Percentiles rank a stretch among this genome's conserved stretches.
These are phyloP conservation scores for Neodiprion fabricii DNA, from an alignment of 1,140 invertebrate genomes.

Conservation along the genomic window DNA sequence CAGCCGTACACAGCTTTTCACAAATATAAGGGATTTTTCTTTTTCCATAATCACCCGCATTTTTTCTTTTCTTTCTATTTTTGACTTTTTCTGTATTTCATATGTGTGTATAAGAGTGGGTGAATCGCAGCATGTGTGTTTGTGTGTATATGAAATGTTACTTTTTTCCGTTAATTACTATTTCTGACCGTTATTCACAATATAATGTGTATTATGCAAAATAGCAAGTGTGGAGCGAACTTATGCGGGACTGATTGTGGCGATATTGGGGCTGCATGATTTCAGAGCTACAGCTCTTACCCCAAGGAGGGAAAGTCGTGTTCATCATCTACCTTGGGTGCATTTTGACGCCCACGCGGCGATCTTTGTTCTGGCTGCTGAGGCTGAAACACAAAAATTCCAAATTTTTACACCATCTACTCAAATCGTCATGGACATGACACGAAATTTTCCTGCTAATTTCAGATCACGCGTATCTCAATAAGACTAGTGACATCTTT, in stretches of 20 bases:
- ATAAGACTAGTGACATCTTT: too few relatives aligned
- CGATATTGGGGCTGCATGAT: too few relatives aligned
- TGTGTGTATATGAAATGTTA: too few relatives aligned
- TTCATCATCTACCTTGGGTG: constrained; percentile 94
- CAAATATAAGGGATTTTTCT: constrained; percentile 36
- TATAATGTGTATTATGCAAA: too few relatives aligned
- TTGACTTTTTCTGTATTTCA: not conserved
- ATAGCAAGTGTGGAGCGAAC: too few relatives aligned
- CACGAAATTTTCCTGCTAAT: not conserved
- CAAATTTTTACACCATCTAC: too few relatives aligned
- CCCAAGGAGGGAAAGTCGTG: constrained; percentile 92
- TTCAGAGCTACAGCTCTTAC: constrained; percentile 55
- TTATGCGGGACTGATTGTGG: too few relatives aligned
- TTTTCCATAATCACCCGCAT: constrained; percentile 11
- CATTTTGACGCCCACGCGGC: constrained; percentile 66
- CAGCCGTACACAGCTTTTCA: constrained; percentile 25
- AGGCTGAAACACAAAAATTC: constrained; percentile 28
- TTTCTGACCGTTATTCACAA: too few relatives aligned
- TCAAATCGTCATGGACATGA: too few relatives aligned
- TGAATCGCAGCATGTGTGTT: too few relatives aligned
- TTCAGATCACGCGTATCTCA: not conserved
- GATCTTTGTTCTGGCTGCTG: constrained; percentile 51
- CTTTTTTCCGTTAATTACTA: too few relatives aligned
- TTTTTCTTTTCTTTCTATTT: not conserved
- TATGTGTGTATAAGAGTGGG: too few relatives aligned